Percentiles rank a stretch among this genome's conserved stretches.
These are phyloP conservation scores for Fulmarus glacialis DNA, from an alignment of 2,113 vertebrate genomes.

Conservation along the genomic window DNA sequence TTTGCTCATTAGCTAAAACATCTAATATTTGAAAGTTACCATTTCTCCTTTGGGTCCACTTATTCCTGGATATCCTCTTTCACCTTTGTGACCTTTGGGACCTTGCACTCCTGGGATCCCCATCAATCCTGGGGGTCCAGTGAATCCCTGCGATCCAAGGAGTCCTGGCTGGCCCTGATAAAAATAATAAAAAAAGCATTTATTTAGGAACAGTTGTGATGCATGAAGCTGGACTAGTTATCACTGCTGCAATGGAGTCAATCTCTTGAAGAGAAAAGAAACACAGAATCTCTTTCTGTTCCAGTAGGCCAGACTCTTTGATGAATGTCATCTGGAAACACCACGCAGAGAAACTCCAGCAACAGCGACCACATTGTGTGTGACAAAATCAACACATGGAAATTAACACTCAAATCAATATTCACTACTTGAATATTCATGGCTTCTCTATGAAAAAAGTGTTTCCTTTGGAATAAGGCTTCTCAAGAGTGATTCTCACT, in stretches of 20 bases:
- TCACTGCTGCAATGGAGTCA: neutral
- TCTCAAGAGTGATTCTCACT: neutral
- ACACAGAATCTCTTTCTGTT: neutral
- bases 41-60: constrained; percentile 87
- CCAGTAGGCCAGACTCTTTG: neutral
- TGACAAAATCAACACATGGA: neutral
- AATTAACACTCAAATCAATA: neutral
- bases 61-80: constrained; percentile 79
- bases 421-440: neutral
- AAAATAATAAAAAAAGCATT: constrained; percentile 24
- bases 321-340: neutral
- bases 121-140: constrained; percentile 82
- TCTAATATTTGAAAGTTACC: constrained; percentile 71
- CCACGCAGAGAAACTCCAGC: neutral
- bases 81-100: constrained; percentile 90
- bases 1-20: neutral
- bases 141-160: constrained; percentile 83
- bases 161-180: constrained; percentile 87
- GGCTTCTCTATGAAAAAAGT: neutral
- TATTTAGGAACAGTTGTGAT: neutral
- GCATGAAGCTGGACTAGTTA: neutral
- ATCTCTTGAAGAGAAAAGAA: neutral
- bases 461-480: neutral
- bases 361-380: neutral
- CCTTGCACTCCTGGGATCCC: constrained; percentile 88